A percentile compares a stretch with the other conserved stretches of the same genome.
Evolutionary conservation across 2,113 vertebrate genomes (phyloP).

Genomic region (Myrmecobius fasciatus): DNA sequence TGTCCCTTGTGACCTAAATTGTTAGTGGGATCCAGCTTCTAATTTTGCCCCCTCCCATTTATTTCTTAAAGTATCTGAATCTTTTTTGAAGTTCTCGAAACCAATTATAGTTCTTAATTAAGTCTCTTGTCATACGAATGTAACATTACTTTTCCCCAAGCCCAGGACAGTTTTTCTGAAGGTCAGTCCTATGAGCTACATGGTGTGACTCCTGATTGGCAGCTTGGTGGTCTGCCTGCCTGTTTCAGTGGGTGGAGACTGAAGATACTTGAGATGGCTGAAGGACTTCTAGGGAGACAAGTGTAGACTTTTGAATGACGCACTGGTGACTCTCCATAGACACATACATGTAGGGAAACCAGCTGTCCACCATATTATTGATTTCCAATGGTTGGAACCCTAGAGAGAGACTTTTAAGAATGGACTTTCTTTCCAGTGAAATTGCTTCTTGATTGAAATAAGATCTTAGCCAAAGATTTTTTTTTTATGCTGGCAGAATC

Average conservation of each 20-base stretch:
- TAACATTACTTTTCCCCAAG: background rate
- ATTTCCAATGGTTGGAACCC: background rate
- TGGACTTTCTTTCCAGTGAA: background rate
- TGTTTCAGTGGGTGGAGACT: background rate
- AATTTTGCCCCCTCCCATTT: conserved; percentile 57
- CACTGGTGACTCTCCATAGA: background rate
- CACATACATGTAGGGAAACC: background rate
- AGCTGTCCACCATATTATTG: background rate
- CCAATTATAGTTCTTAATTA: conserved; percentile 41
- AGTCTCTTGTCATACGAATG: conserved; percentile 58
- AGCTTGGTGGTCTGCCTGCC: background rate
- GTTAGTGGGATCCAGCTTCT: conserved; percentile 31
- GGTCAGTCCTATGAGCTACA: background rate
- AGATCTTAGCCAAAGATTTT: background rate
- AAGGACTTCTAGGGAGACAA: background rate
- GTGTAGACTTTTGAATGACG: background rate
- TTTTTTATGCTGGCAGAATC: background rate
- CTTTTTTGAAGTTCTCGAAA: conserved; percentile 6
- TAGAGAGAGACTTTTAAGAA: background rate
- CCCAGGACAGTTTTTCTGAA: background rate
- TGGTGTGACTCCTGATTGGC: background rate
- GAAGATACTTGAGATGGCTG: background rate
- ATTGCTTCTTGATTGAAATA: background rate
- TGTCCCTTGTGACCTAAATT: conserved; percentile 63
- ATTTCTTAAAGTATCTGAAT: conserved; percentile 65